These are phyloP conservation scores for Hofmannophila pseudospretella DNA, from an alignment of 2,888 invertebrate species.

Conservation along the genomic window DNA sequence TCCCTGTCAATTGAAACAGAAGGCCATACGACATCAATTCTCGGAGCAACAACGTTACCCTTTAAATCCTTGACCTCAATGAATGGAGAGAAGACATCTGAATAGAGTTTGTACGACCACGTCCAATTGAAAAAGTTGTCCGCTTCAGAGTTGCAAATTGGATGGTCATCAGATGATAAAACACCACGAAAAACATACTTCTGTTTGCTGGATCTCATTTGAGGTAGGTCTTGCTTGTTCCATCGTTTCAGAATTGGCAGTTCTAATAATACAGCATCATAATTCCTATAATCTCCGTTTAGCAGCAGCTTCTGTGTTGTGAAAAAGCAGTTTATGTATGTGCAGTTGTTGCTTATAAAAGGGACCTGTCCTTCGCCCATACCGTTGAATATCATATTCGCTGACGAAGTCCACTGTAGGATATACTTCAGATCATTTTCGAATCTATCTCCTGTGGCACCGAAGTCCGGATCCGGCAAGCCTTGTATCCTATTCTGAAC, in stretches of 20 bases:
- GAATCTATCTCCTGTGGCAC: slow-evolving; percentile 10
- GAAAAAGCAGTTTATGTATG: slow-evolving; percentile 46
- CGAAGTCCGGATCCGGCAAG: slow-evolving; percentile 8
- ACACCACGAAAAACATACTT: slow-evolving; percentile 56
- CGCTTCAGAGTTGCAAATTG: slow-evolving; percentile 40
- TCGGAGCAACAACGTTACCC: slow-evolving; percentile 42
- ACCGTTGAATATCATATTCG: slow-evolving; percentile 10
- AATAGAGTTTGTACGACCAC: slow-evolving; percentile 60
- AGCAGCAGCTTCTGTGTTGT: slow-evolving; percentile 41
- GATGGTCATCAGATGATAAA: slow-evolving; percentile 35
- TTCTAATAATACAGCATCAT: slow-evolving; percentile 54
- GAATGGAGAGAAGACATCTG: slow-evolving; percentile 55
- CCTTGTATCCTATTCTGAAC: slow-evolving; percentile 17
- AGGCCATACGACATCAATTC: slow-evolving; percentile 30
- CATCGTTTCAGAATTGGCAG: slow-evolving; percentile 28
- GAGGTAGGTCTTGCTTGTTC: slow-evolving; percentile 29
- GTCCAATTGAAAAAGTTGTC: slow-evolving; percentile 66
- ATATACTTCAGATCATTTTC: slow-evolving; percentile 42
- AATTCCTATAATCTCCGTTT: slow-evolving; percentile 35
- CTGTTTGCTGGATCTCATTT: slow-evolving; percentile 36
- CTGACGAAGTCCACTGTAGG: slow-evolving; percentile 39
- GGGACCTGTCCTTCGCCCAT: slow-evolving; percentile 33
- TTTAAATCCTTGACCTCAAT: slow-evolving; percentile 45
- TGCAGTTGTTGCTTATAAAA: slow-evolving; percentile 42
- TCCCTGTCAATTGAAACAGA: no score